Base-by-base conservation (phyloP, 2,888 invertebrate species). In the Megaustenia siamemsis region DNA sequence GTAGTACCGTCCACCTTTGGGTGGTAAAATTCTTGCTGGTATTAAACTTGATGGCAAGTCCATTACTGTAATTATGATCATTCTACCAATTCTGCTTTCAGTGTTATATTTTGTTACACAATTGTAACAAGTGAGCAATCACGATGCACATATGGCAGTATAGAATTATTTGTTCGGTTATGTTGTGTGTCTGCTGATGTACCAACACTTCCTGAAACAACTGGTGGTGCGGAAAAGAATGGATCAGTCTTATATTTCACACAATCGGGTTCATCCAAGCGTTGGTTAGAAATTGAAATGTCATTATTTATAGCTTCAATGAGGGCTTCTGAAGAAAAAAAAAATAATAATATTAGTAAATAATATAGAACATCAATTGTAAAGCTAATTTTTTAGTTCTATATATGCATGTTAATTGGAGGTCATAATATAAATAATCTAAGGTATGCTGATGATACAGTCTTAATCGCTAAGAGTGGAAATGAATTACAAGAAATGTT, bases 271-370 rank as follows among this genome's bases (percentile, higher is more conserved):
- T 95, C 92, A 8, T 97, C 96, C 73, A 98, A 94, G 71, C 94
- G 94, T 49, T 94, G 89, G 35, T 96, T 95, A 0, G 98, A 96
- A 88, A 96, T 94, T 6, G 94, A 92, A 88, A 98, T 98, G 91
- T 99, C 98, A 84, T 95, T 94, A 86, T 96, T 95, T 86, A 99
- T 98, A 66, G 96, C 96, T 49, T 93, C 92, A 90, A 97, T 97
- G 83, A 98, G 94, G 35, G 96, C 96, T 80, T 97, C 97, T 86
- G 60, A 28, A n/a, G 32, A n/a, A 24, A 32, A 43, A 43, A 24
- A 1, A 63, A 38, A 38, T 10, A 35, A 38, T 5, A 10, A 68
- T 15, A 32, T 15, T 15, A 28, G 21, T 28, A 60, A 28, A 8
- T 4, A 60, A 60, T 28, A 28, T 24, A 8, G 3, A 60, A n/a